Conservation (phyloP, 2,888 invertebrate genomes). For the Agonum fuliginosum region DNA sequence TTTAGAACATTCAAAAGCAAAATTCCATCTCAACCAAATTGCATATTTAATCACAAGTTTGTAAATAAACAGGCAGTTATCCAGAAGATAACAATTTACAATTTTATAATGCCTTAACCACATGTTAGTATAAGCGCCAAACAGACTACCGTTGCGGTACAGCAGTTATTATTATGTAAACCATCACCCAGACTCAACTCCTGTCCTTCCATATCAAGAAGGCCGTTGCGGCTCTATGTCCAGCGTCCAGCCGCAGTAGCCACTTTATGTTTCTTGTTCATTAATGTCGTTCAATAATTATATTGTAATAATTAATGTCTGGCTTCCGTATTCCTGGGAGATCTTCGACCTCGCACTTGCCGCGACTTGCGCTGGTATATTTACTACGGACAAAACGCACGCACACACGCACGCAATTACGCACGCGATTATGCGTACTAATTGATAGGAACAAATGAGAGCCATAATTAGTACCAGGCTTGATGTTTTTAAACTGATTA, state of each 20-base stretch:
- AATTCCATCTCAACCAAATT: no score
- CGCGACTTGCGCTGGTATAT: constrained; percentile 24
- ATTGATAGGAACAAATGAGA: constrained; percentile 35
- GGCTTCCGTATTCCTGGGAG: constrained; percentile 63
- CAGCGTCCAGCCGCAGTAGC: constrained; percentile 14
- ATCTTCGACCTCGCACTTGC: constrained; percentile 60
- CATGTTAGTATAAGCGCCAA: no score
- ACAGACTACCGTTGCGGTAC: not conserved
- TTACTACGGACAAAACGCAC: constrained; percentile 29
- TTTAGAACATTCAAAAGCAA: no score
- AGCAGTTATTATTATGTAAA: constrained; percentile 67
- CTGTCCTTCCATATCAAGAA: constrained; percentile 19
- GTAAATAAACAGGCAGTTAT: no score
- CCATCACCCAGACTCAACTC: not conserved
- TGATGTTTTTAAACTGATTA: no score
- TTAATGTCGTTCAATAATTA: constrained; percentile 62
- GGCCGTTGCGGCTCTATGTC: constrained; percentile 3
- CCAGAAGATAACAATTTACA: no score
- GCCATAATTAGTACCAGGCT: no score
- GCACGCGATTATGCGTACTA: constrained; percentile 29
- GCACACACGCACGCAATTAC: constrained; percentile 17
- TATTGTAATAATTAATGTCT: constrained; percentile 63
- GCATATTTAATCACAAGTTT: no score
- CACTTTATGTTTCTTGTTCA: constrained; percentile 57
- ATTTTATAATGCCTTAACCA: no score